Conservation (phyloP, 2,797 vertebrate genomes). For the Amblyraja radiata region DNA sequence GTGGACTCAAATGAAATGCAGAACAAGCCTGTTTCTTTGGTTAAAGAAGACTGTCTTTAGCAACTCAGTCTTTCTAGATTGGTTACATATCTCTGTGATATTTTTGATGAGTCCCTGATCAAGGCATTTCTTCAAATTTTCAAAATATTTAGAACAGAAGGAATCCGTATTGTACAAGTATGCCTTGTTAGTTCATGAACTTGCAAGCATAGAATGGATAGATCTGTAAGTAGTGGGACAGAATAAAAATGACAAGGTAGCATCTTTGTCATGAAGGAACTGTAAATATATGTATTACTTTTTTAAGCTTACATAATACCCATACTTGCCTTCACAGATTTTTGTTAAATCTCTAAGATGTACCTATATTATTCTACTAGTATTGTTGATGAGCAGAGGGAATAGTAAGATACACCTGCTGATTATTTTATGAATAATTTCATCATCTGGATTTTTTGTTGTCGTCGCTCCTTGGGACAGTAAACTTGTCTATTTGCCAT, state of each 20-base stretch:
- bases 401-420: neutral
- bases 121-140: neutral
- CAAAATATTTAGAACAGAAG: neutral
- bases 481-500: neutral
- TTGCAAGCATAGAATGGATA: neutral
- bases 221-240: neutral
- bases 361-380: constrained; percentile 9
- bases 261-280: constrained; percentile 27
- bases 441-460: neutral
- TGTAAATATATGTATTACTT: constrained; percentile 33
- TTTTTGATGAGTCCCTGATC: neutral
- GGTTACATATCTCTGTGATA: constrained; percentile 1
- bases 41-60: constrained; percentile 9
- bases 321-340: constrained; percentile 32
- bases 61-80: neutral
- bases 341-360: constrained; percentile 32
- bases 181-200: neutral
- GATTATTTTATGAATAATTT: constrained; percentile 4
- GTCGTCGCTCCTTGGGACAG: neutral
- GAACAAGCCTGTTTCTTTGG: neutral
- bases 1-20: neutral
- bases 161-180: neutral
- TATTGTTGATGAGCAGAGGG: constrained; percentile 2
- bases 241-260: constrained; percentile 29
- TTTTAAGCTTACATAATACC: constrained; percentile 8